Conservation (phyloP, 2,113 vertebrate genomes). For the Pelodiscus sinensis region DNA sequence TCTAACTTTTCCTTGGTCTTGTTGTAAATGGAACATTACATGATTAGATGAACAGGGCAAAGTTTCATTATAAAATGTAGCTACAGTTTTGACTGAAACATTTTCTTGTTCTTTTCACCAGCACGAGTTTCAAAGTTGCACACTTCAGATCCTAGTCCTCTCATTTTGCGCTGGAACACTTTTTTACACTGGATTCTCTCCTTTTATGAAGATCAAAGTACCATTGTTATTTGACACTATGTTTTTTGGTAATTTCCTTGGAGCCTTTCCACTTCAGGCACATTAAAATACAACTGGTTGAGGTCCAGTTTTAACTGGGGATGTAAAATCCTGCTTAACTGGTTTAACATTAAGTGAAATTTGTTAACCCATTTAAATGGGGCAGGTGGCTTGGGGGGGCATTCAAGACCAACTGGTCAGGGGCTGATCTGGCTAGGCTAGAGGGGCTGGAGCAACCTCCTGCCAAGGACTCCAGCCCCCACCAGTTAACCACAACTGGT, state of each 20-base stretch:
- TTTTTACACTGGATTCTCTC: neutral
- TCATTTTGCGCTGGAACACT: neutral
- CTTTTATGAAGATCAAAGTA: neutral
- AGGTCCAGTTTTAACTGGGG: neutral
- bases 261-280: neutral
- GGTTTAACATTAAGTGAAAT: no score
- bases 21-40: no score
- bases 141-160: neutral
- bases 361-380: no score
- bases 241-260: neutral
- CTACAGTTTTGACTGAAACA: neutral
- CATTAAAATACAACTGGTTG: accelerated
- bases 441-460: no score
- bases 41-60: neutral
- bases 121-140: neutral
- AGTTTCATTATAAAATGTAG: neutral
- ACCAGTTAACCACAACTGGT: no score
- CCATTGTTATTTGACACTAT: accelerated
- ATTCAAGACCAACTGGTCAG: no score
- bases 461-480: no score
- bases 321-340: no score
- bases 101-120: neutral
- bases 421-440: no score
- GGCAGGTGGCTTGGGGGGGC: no score
- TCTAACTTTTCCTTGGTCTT: neutral